phyloP scores from a whole-genome alignment of 2,888 invertebrate species.

The Pasiphila rectangulata region DNA sequence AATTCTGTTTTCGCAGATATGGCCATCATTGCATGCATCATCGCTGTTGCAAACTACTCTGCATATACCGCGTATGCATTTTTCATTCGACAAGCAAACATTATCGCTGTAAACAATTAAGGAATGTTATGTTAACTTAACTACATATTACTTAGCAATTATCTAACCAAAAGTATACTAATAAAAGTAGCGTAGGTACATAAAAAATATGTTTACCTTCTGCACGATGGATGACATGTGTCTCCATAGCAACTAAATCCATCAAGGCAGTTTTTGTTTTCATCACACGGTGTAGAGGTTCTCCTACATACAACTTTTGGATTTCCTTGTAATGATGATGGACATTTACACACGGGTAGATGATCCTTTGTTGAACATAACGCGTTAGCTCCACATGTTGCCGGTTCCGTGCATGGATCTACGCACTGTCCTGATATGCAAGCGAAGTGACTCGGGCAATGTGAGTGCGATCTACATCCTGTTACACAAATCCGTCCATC shows the following conservation, averaged over 20 bases:
- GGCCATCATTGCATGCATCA: constrained; percentile 87
- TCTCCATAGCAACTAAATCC: constrained; percentile 89
- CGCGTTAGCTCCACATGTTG: constrained; percentile 92
- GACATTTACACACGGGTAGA: constrained; percentile 87
- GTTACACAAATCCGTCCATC: constrained; percentile 88
- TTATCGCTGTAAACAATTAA: constrained; percentile 82
- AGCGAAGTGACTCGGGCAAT: constrained; percentile 86
- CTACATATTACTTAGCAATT: no score
- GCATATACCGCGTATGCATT: constrained; percentile 91
- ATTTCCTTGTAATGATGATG: constrained; percentile 86
- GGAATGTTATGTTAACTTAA: constrained; percentile 6
- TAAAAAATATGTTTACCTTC: constrained; percentile 82
- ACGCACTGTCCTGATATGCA: constrained; percentile 90
- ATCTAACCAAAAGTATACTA: no score
- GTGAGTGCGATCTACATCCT: constrained; percentile 90
- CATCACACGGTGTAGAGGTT: constrained; percentile 83
- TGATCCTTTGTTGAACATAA: constrained; percentile 86
- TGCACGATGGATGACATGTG: constrained; percentile 88
- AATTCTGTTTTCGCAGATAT: constrained; percentile 92
- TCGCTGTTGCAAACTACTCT: constrained; percentile 93
- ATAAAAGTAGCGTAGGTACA: no score
- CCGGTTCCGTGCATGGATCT: constrained; percentile 87
- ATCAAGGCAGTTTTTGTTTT: constrained; percentile 84
- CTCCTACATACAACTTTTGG: constrained; percentile 87
- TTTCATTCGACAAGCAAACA: constrained; percentile 91